phyloP scores from a whole-genome alignment of 2,888 invertebrate genomes.

The Polydesmus complanatus region DNA sequence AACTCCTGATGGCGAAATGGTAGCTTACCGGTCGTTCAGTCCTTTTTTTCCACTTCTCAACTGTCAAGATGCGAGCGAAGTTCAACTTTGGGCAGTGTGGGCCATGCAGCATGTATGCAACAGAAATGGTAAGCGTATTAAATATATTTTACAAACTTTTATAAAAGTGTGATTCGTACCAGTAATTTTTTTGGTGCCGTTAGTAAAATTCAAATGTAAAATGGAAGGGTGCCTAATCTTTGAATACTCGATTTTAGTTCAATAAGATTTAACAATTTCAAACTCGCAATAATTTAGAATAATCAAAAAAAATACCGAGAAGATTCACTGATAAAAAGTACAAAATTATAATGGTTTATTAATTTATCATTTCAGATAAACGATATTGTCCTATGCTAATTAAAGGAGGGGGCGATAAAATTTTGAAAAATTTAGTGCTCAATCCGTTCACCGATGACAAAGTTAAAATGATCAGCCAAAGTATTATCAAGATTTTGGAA shows the following conservation, averaged over 20 bases:
- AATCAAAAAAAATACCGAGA: no score
- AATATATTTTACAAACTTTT: background rate
- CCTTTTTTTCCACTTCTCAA: conserved; percentile 54
- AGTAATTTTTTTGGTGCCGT: background rate
- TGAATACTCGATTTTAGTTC: background rate
- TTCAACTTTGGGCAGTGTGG: conserved; percentile 65
- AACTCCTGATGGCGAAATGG: conserved; percentile 58
- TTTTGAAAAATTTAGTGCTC: conserved; percentile 36
- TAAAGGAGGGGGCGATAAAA: conserved; percentile 44
- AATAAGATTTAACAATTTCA: background rate
- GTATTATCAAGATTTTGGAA: conserved; percentile 20
- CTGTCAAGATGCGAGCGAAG: conserved; percentile 45
- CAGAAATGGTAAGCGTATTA: conserved; percentile 55
- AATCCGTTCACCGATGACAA: conserved; percentile 22
- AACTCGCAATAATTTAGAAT: no score
- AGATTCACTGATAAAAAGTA: no score
- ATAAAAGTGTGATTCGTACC: conserved; percentile 11
- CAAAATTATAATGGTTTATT: no score
- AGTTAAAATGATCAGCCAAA: conserved; percentile 19
- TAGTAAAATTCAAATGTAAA: background rate
- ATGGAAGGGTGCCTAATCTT: background rate
- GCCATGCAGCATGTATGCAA: conserved; percentile 62
- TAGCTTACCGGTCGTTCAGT: conserved; percentile 53
- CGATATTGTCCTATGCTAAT: conserved; percentile 51
- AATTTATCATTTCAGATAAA: conserved; percentile 40